Evolutionary conservation across 2,888 invertebrate species (phyloP), one percentile per base, ranked within the genome.

Genomic region (Drosophila mimica): DNA sequence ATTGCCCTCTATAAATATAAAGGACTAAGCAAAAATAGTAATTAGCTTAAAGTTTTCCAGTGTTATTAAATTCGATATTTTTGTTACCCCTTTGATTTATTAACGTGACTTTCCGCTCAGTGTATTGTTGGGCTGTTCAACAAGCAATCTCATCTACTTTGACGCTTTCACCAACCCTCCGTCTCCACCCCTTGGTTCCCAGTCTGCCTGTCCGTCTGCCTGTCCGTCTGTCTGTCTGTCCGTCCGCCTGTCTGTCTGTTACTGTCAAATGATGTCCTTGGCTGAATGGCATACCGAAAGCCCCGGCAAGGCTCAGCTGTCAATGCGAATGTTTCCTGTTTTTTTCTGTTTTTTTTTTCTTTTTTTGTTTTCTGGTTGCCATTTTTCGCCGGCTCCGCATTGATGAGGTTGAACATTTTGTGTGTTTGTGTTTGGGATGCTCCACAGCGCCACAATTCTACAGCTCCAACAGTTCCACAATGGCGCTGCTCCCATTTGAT

Each of bases 401-500:
- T 82, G 82, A 82, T 78, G 82, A 81, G 79, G 76, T 65, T 71
- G 54, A 64, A 36, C 79, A 62, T 72, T 76, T 63, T 49, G 51
- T 49, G 51, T 61, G 46, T 36, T 31, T 30, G 40, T 61, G 46
- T 36, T 31, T 30, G 40, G 51, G 46, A 31, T 36, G 61, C 61
- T 31, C 25, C 36, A 36, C 36, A 20, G 15, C 25, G 8, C 46
- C 20, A 46, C 25, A 46, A 8, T 46, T 25, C 25, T 46, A 25
- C 25, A 46, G 56, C 49, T 52, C 52, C 46, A 13, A 52, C 25
- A 46, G 56, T 54, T 52, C 52, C 46, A 13, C 57, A 30, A 30
- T 33, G 38, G 9, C 25, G 49, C 31, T 54, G 30, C 46, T 51
- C 43, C 69, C 59, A 63, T 82, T 75, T 80, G 81, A 70, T 80